A percentile compares a stretch with the other conserved stretches of the same genome.
Conservation (phyloP, 2,113 vertebrate species). For the Zosterops lateralis region DNA sequence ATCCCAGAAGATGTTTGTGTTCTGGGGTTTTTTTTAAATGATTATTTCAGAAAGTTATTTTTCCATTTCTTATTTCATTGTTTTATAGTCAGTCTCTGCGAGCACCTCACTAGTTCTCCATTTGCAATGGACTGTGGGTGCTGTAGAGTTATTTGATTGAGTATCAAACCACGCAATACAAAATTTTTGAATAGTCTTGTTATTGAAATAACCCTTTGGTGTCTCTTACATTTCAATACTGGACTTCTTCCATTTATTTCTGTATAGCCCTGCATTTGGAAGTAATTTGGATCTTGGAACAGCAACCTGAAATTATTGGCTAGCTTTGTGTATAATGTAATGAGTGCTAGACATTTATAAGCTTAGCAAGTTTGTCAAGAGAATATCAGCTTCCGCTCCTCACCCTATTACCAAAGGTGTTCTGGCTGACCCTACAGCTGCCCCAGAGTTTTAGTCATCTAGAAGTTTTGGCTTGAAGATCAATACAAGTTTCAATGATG, state of each 20-base stretch:
- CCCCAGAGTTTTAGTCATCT: conserved; percentile 40
- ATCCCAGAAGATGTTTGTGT: not conserved
- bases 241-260: conserved; percentile 33
- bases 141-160: not conserved
- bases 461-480: conserved; percentile 46
- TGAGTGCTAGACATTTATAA: conserved; percentile 43
- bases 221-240: not conserved
- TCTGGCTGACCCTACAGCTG: conserved; percentile 47
- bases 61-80: not conserved
- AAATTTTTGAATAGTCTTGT: not conserved
- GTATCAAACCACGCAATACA: not conserved
- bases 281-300: conserved; percentile 59
- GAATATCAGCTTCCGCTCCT: conserved; percentile 54
- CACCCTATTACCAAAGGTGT: conserved; percentile 48
- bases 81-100: not conserved
- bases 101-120: not conserved
- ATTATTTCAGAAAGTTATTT: not conserved
- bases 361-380: conserved; percentile 44
- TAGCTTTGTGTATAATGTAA: conserved; percentile 3
- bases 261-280: conserved; percentile 30
- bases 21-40: fast-evolving
- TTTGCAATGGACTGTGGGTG: not conserved
- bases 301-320: conserved; percentile 48
- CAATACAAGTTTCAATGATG: conserved; percentile 41
- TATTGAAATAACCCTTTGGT: conserved; percentile 25